Base-by-base conservation (phyloP, 2,888 invertebrate species). In the Altica lythri region DNA sequence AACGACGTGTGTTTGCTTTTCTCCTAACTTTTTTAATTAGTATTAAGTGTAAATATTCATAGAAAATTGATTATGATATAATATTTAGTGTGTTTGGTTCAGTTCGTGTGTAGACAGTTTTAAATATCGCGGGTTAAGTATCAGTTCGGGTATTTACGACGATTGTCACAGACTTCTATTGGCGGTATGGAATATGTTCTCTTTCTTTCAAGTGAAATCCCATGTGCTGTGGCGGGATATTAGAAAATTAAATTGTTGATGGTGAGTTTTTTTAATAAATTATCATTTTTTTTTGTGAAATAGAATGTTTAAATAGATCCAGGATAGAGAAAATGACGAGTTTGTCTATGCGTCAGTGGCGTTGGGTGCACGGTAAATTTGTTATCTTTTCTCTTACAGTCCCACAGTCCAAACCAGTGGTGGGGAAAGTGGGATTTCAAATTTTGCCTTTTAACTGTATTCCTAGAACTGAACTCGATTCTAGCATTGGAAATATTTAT, bases 111-210 rank as follows among this genome's bases (percentile, higher is more conserved):
- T 66, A 58, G 52, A 58, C 63, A 58, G 44, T 64, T 76, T 77
- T 75, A 71, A 77, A 76, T 73, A 73, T 74, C 75, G 74, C 74
- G 73, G 71, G 72, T 66, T 65, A 66, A 66, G 60, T 60, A 65
- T 72, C 65, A 59, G 65, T 74, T 76, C 75, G 77, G 75, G 68
- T 76, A 73, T 76, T 76, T 76, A 76, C 77, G 75, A 76, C 76
- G 73, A 77, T 73, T 69, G 71, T 72, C 72, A 71, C 65, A 72
- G 65, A 59, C 57, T 61, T 64, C 74, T 73, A 76, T 76, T 75
- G 75, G 76, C 71, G 73, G 74, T 74, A 73, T 76, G 75, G 75
- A 73, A n/a, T n/a, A n/a, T 75, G 75, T 75, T 75, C 69, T 71
- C 71, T 71, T 70, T 68, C 67, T 69, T 67, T 70, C 68, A 63